Conservation (phyloP, 2,113 vertebrate genomes). For the Rutilus rutilus region DNA sequence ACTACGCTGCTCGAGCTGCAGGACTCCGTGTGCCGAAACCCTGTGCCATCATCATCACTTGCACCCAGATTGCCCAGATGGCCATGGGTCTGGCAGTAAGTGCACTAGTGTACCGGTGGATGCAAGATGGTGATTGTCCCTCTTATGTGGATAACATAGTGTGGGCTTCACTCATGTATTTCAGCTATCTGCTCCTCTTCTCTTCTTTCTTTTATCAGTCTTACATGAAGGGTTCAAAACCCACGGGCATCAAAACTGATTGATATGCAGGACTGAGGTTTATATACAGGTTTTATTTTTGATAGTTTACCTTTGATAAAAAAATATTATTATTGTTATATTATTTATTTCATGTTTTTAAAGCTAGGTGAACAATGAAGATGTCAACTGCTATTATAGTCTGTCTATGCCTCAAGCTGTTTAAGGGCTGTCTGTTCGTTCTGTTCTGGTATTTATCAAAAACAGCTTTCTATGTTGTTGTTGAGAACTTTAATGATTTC, state of each 20-base stretch:
- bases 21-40: constrained; percentile 82
- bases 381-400: background rate
- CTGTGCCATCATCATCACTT: constrained; percentile 99
- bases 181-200: constrained; percentile 99
- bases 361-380: background rate
- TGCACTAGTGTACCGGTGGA: constrained; percentile 97
- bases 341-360: background rate
- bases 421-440: background rate
- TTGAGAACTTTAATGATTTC: background rate
- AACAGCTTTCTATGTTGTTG: background rate
- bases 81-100: constrained; percentile 93
- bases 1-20: constrained; percentile 92
- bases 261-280: background rate
- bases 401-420: background rate
- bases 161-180: constrained; percentile 99
- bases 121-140: constrained; percentile 93
- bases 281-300: constrained; percentile 1
- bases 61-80: constrained; percentile 99
- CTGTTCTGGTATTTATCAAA: background rate
- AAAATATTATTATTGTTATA: background rate
- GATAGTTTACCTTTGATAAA: background rate
- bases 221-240: constrained; percentile 25
- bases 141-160: constrained; percentile 97
- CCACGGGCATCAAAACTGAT: constrained; percentile 10
- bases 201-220: constrained; percentile 89